Conservation (phyloP, 2,888 invertebrate genomes). For the Pandemis cinnamomeana region DNA sequence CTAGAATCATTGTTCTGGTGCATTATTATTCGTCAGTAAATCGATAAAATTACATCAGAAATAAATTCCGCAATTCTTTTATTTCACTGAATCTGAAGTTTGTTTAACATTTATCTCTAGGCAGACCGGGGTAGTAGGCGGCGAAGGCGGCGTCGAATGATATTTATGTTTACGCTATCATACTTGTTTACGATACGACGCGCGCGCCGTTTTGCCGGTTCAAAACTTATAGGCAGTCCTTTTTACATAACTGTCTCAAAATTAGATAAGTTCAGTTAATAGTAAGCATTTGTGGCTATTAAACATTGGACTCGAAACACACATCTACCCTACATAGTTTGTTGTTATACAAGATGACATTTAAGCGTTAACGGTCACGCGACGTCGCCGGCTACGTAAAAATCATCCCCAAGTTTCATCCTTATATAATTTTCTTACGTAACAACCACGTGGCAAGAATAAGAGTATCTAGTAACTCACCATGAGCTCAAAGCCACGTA, state of each 20-base stretch:
- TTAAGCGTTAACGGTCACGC: conserved; percentile 14
- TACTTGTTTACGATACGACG: conserved; percentile 39
- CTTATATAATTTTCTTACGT: conserved; percentile 76
- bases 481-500: conserved; percentile 32
- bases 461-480: conserved; percentile 36
- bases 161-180: conserved; percentile 39
- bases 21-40: background rate
- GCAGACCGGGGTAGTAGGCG: background rate
- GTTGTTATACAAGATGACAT: background rate
- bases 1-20: background rate
- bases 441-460: conserved; percentile 65
- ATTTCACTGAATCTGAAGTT: background rate
- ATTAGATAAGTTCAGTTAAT: background rate
- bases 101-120: background rate
- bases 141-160: conserved; percentile 3
- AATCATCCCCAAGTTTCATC: conserved; percentile 57
- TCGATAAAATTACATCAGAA: background rate
- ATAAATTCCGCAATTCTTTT: conserved; percentile 16
- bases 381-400: conserved; percentile 24
- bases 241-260: background rate
- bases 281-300: too few species aligned
- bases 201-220: conserved; percentile 12
- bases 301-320: background rate
- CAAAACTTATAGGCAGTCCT: background rate
- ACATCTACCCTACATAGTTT: too few species aligned